Base-by-base conservation (phyloP, 2,797 vertebrate genomes). In the Typhlichthys subterraneus region DNA sequence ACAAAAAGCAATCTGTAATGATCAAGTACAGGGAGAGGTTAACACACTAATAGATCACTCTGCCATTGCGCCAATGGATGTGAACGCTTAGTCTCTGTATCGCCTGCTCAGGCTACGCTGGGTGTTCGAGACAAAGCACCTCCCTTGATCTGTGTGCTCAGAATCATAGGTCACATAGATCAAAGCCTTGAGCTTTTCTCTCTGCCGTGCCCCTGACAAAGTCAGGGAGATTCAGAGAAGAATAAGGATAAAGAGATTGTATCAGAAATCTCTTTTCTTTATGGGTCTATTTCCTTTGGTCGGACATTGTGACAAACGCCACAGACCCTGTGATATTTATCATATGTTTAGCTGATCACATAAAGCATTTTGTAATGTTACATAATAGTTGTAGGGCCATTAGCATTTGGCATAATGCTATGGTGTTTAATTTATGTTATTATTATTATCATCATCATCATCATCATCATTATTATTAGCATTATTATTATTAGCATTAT, bases 121-220 rank as follows among this genome's bases (percentile, higher is more conserved):
- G 84, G 85, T 82, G 33, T 81, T 73, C 63, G 85, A 88, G 87
- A 89, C 87, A 88, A 91, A 88, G 85, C 73, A 42, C 65, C 74
- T 38, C 33, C 83, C 88, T 90, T 89, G 85, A 92, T 92, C 88
- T 91, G 80, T 88, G 83, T 75, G 81, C 85, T 87, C 64, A 54
- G 76, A 83, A 85, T 85, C 78, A 73, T 56, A 69, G 70, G 83
- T 80, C 67, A 81, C 71, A 83, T 63, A 89, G 85, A 91, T 91
- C 87, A 91, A 91, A 91, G 90, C 72, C 62, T 15, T 50, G 73
- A 38, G 33, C 33, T 72, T 72, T 65, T 68, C 71, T 77, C 69
- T 69, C 65, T 61, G 63, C 79, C 68, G 82, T 54, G 62, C 74
- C 81, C 80, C 75, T 23, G 55, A 75, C 80, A 12, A 77, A 77